Evolutionary conservation across 1,140 invertebrate genomes (phyloP), one percentile per base, ranked within the genome.

Genomic region (Eciton burchellii): DNA sequence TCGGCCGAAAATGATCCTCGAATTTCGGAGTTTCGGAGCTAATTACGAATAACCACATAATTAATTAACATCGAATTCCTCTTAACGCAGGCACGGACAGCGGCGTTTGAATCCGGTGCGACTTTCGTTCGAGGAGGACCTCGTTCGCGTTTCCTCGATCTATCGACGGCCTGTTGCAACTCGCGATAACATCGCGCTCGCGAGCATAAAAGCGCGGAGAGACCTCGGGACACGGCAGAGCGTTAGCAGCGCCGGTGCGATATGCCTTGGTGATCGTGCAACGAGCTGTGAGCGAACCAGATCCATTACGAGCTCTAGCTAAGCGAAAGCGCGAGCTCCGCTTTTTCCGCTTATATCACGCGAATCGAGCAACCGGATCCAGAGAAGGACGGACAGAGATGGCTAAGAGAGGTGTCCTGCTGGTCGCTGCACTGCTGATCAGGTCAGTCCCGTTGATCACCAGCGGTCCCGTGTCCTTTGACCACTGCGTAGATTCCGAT

Each of bases 201-300:
- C 11, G 72, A 52, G 63, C 54, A 79, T 68, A 79, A 19, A 54
- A 79, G 41, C 56, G 26, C n/a, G 14, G 63, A 56, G 52, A 57
- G 54, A 21, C 35, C 29, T 12, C 19, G 63, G 6, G 35, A 35
- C 21, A n/a, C 41, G 49, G n/a, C 74, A 45, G 63, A 68, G 43
- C 49, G 74, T 68, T 29, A 70, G 35, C 52, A 2, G 52, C 74
- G 62, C 35, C 54, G 29, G 14, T 54, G 63, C 49, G 45, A 57
- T 68, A 79, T 49, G 43, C 24, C 14, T 45, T 29, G 35, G 16
- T 35, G n/a, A 29, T 29, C 19, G 35, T 9, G 62, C n/a, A 66
- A n/a, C 24, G 52, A 76, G 5, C 2, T 43, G 57, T 21, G 26
- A 62, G 41, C 35, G 43, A 56, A 79, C 49, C 49, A 49, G 35